Evolutionary conservation across 2,113 vertebrate species (phyloP).

Genomic region (Sebastes fasciatus): DNA sequence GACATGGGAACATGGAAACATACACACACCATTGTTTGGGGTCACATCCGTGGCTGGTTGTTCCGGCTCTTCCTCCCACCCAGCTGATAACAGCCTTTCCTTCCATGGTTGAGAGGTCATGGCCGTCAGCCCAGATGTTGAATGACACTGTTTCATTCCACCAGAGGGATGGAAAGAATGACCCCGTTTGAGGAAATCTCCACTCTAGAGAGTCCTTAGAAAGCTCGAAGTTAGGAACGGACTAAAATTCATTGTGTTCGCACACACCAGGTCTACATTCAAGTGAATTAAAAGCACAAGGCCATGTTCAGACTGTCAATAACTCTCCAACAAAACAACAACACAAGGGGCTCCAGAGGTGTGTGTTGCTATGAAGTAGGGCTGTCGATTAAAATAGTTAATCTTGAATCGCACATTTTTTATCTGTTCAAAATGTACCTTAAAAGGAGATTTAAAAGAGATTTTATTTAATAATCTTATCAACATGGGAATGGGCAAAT

Average conservation of each 20-base stretch:
- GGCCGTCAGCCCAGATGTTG: not conserved
- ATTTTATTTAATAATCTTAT: too few species aligned
- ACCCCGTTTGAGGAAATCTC: not conserved
- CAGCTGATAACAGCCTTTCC: constrained; percentile 26
- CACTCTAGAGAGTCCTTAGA: not conserved
- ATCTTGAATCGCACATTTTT: too few species aligned
- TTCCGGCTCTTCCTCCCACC: not conserved
- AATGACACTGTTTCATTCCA: constrained; percentile 8
- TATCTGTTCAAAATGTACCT: too few species aligned
- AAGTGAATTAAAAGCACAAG: not conserved
- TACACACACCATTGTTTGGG: constrained; percentile 6
- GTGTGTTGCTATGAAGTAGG: not conserved
- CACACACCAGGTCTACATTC: not conserved
- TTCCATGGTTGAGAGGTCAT: constrained; percentile 18
- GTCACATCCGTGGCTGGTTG: not conserved
- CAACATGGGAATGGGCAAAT: too few species aligned
- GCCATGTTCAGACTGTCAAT: not conserved
- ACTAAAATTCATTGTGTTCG: not conserved
- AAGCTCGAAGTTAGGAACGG: not conserved
- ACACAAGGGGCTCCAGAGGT: not conserved
- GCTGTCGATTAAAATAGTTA: too few species aligned
- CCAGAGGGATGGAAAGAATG: constrained; percentile 8
- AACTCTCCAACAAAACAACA: not conserved
- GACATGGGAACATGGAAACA: not conserved
- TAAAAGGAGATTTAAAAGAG: too few species aligned